phyloP scores from a whole-genome alignment of 2,797 vertebrate species.

The Pterois miles region DNA sequence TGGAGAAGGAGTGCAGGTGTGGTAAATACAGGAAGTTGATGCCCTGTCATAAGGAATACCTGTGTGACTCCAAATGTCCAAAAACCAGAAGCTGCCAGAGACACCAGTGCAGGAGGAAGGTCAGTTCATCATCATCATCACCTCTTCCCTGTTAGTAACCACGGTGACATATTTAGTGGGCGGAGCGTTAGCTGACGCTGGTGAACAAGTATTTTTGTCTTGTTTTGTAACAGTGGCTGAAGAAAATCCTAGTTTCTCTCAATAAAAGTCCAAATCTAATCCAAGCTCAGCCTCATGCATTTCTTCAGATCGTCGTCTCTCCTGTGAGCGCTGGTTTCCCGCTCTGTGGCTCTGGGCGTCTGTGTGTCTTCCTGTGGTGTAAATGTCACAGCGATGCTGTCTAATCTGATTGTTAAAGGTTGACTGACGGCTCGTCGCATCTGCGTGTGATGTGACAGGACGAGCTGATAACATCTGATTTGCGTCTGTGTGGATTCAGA shows the following conservation, averaged over 20 bases:
- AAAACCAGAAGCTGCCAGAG: slow-evolving; percentile 90
- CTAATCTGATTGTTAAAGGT: slow-evolving; percentile 36
- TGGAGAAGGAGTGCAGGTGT: slow-evolving; percentile 95
- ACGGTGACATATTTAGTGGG: too few relatives aligned
- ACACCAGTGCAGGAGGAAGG: slow-evolving; percentile 92
- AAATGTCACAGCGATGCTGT: slow-evolving; percentile 33
- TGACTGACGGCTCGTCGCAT: background rate
- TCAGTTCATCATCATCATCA: background rate
- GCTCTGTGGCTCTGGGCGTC: too few relatives aligned
- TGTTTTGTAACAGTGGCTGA: too few relatives aligned
- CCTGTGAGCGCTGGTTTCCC: too few relatives aligned
- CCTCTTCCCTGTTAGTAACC: background rate
- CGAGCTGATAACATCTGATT: background rate
- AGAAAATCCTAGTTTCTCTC: too few relatives aligned
- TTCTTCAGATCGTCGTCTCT: too few relatives aligned
- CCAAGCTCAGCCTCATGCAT: too few relatives aligned
- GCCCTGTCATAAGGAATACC: slow-evolving; percentile 93
- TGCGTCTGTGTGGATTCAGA: background rate
- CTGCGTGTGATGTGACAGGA: background rate
- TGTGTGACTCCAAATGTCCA: slow-evolving; percentile 94
- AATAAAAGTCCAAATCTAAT: too few relatives aligned
- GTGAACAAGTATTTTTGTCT: too few relatives aligned
- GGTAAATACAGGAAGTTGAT: slow-evolving; percentile 89
- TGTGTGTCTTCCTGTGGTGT: background rate
- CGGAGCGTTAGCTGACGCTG: too few relatives aligned